A percentile compares a stretch with the other conserved stretches of the same genome.
Conservation (phyloP, 2,113 vertebrate genomes). For the Hystrix cristata region DNA sequence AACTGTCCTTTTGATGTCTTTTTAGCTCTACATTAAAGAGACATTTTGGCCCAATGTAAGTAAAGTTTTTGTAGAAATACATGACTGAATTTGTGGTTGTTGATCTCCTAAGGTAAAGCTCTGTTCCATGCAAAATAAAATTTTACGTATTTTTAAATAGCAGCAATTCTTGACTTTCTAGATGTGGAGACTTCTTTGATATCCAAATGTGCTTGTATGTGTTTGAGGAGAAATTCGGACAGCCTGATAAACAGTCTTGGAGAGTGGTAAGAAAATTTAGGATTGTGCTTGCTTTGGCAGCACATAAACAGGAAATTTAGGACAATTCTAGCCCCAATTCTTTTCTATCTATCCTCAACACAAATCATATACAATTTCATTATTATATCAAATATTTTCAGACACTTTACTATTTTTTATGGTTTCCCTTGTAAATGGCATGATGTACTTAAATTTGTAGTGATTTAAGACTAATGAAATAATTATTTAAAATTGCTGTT, state of each 20-base stretch:
- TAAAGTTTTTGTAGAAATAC: background rate
- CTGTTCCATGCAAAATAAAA: background rate
- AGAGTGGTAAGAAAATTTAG: background rate
- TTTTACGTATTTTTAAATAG: background rate
- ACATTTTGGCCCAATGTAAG: background rate
- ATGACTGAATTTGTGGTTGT: background rate
- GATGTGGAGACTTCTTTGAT: background rate
- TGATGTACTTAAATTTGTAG: background rate
- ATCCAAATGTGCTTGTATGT: background rate
- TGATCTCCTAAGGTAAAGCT: background rate
- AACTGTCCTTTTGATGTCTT: background rate
- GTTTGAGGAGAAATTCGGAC: background rate
- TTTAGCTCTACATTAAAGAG: background rate
- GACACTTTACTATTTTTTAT: background rate
- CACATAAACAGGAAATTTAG: background rate
- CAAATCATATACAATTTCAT: background rate
- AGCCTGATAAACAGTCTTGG: background rate
- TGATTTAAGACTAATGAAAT: background rate
- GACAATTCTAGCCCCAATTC: background rate
- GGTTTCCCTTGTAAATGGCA: background rate
- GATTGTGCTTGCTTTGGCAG: no score
- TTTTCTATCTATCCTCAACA: background rate
- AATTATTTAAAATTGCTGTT: slow-evolving; percentile 27
- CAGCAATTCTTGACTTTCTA: background rate
- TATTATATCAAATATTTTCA: background rate